These are phyloP conservation scores for Phengaris alcon DNA, from an alignment of 2,888 invertebrate species.

Conservation along the genomic window DNA sequence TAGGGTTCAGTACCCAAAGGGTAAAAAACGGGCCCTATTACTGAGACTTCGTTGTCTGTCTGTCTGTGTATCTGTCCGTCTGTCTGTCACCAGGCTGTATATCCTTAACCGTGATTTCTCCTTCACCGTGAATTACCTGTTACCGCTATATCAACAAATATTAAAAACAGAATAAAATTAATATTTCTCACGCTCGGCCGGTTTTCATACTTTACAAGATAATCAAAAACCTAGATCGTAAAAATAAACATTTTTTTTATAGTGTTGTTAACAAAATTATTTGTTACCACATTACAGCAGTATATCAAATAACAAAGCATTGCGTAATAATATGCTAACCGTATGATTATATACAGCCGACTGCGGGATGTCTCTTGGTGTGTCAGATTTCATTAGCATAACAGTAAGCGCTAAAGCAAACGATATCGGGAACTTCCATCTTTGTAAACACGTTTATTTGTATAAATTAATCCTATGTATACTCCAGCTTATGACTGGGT, in stretches of 20 bases:
- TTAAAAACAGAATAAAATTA: not conserved
- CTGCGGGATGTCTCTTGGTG: conserved; percentile 42
- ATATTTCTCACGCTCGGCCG: too few species aligned
- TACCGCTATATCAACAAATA: too few species aligned
- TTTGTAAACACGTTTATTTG: conserved; percentile 64
- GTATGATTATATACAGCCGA: not conserved
- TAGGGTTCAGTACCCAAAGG: too few species aligned
- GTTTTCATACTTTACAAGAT: too few species aligned
- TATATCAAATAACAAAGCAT: conserved; percentile 14
- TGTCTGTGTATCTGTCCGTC: too few species aligned
- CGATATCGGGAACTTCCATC: conserved; percentile 71
- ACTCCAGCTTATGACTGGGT: not conserved
- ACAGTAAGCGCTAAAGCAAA: conserved; percentile 66
- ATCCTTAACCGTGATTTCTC: too few species aligned
- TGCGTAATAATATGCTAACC: conserved; percentile 12
- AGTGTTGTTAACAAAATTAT: too few species aligned
- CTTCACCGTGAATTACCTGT: too few species aligned
- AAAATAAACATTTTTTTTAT: not conserved
- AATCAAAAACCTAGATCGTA: too few species aligned
- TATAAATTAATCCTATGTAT: not conserved
- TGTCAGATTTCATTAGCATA: conserved; percentile 70
- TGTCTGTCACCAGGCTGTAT: too few species aligned
- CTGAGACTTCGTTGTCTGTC: too few species aligned
- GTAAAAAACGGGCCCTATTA: too few species aligned
- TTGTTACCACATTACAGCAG: not conserved